Evolutionary conservation across 1,140 invertebrate genomes (phyloP).

Genomic region (Pogonomyrmex californicus): DNA sequence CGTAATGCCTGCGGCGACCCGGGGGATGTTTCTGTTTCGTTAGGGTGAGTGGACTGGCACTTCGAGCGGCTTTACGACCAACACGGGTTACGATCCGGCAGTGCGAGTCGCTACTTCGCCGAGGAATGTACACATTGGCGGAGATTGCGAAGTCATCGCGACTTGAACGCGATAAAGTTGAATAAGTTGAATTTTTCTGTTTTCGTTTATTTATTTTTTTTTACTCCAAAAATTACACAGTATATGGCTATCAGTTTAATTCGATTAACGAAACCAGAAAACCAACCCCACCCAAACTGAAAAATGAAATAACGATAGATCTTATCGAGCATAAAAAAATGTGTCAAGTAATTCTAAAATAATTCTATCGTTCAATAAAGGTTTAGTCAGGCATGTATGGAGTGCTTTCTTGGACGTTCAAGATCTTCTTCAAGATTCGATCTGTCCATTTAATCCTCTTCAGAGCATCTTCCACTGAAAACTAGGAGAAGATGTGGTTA

Average conservation of each 20-base stretch:
- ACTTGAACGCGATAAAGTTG: slow-evolving; percentile 21
- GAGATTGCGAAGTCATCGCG: slow-evolving; percentile 18
- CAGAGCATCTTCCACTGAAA: slow-evolving; percentile 46
- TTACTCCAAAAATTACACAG: background rate
- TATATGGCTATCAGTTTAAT: background rate
- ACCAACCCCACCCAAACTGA: background rate
- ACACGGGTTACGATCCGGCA: slow-evolving; percentile 53
- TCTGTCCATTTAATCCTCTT: slow-evolving; percentile 52
- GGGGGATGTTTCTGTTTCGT: slow-evolving; percentile 65
- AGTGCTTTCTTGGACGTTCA: slow-evolving; percentile 34
- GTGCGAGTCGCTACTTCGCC: slow-evolving; percentile 16
- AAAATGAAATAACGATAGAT: background rate
- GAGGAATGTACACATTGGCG: slow-evolving; percentile 18
- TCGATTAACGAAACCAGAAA: background rate
- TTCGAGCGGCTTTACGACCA: slow-evolving; percentile 50
- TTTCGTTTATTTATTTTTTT: background rate
- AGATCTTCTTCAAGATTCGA: slow-evolving; percentile 59
- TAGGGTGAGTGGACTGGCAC: slow-evolving; percentile 56
- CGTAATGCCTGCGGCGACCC: slow-evolving; percentile 25
- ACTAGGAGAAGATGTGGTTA: slow-evolving; percentile 40
- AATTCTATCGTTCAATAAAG: slow-evolving; percentile 50
- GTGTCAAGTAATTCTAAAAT: slow-evolving; percentile 14
- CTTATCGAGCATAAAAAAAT: background rate
- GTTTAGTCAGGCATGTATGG: slow-evolving; percentile 2
- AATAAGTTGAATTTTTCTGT: slow-evolving; percentile 12